Base-by-base conservation (phyloP, 2,888 invertebrate genomes). In the Polydrusus tereticollis region DNA sequence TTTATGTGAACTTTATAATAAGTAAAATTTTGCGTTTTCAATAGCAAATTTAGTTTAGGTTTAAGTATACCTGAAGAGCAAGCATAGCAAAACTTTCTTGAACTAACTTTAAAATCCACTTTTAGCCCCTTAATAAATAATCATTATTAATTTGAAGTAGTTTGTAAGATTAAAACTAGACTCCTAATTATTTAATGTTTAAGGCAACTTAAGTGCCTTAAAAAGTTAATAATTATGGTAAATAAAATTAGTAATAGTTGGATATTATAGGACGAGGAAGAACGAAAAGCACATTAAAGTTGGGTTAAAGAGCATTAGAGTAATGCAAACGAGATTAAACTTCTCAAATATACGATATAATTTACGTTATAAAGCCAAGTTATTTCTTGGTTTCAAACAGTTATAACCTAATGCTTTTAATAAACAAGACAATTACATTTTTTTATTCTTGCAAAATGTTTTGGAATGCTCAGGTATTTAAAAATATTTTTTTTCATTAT, bases 181-280 rank as follows among this genome's bases (percentile, higher is more conserved):
- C 52, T 55, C 18, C 29, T 55, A 55, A 55, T 55, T 55, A 55
- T 55, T 55, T 55, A 55, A 55, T 55, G 52, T 55, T 55, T 55
- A 18, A 55, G 29, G 18, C 16, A 29, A 18, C 52, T 55, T 55
- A 29, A 55, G 29, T 29, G 29, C 12, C 10, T 55, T 29, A 29
- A 14, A 55, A 55, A 29, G 29, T 55, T 47, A 47, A 23, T 47
- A 55, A 55, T 10, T 55, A n/a, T n/a, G n/a, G 52, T 29, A 55
- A 55, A 55, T 55, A 55, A 55, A 55, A 55, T 55, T 55, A 55
- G 29, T 33, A 26, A 14, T 26, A 55, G 16, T 29, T 55, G 29
- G 29, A 55, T 16, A 55, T 33, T 55, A 55, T 33, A 10, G 2
- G 3, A 29, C 2, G n/a, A 14, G 23, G 26, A 55, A 16, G 52